Base-by-base conservation (phyloP, 2,113 vertebrate genomes). In the Pluvianellus socialis region DNA sequence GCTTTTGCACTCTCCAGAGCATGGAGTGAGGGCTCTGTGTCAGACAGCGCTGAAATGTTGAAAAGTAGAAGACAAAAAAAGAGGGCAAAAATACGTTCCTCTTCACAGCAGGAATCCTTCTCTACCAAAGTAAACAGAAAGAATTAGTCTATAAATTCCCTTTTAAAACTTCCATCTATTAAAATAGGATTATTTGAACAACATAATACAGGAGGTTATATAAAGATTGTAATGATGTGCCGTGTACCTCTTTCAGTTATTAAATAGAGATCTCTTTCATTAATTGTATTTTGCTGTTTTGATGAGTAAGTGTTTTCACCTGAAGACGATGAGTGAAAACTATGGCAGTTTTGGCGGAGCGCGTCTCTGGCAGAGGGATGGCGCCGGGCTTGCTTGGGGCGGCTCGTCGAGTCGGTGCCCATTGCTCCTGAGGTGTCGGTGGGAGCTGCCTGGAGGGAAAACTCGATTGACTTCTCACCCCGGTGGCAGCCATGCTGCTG, bases 191-290 rank as follows among this genome's bases (percentile, higher is more conserved):
- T 74, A 74, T 89, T 75, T 67, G 33, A 86, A 70, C 61, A 84
- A 20, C 44, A 44, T 70, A 66, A 45, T 86, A 49, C 38, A 44
- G 65, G 27, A 50, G 59, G 23, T 71, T 90, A 33, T 49, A 59
- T 68, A 28, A 81, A 87, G 24, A 30, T 67, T 65, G 81, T 79
- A 52, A 85, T 72, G 12, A 28, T 49, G 6, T 49, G n/a, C 42
- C 40, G 8, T 11, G 61, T 72, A 65, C 73, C 0, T 0, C 68
- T 94, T 84, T 44, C 72, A 83, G 0, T 76, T 92, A 27, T 35
- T 90, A 92, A 89, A 89, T 35, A 84, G 75, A 92, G 63, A 72
- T 17, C n/a, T 96, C 88, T 96, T 93, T 95, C 77, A 76, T 89
- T 63, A n/a, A 10, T 53, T 87, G 32, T 59, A 24, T 85, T 92